Conservation (phyloP, 2,888 invertebrate species). For the Drosophila neutralis region DNA sequence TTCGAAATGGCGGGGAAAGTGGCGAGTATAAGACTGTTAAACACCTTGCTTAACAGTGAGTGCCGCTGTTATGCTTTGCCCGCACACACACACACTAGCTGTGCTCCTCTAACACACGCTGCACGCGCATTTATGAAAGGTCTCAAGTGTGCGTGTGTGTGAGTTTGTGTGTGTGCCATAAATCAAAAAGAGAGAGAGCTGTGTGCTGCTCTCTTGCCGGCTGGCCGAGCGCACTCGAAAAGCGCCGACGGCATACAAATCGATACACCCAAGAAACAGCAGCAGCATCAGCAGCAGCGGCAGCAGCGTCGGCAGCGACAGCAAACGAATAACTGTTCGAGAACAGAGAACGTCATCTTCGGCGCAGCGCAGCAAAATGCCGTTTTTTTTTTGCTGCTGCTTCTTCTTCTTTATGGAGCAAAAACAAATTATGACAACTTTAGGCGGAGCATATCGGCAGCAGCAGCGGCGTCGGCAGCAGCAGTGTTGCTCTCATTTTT, state of each 20-base stretch:
- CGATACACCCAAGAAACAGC: slow-evolving; percentile 39
- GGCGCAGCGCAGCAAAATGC: slow-evolving; percentile 34
- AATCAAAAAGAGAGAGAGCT: slow-evolving; percentile 53
- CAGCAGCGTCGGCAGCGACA: slow-evolving; percentile 12
- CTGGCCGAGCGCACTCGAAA: slow-evolving; percentile 25
- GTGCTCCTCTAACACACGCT: slow-evolving; percentile 59
- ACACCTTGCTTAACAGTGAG: slow-evolving; percentile 25
- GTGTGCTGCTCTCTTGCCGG: slow-evolving; percentile 33
- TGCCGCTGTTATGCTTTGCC: slow-evolving; percentile 29
- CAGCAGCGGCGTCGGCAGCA: slow-evolving; percentile 22
- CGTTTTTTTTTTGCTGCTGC: slow-evolving; percentile 32
- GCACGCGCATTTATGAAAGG: slow-evolving; percentile 41
- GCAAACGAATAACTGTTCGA: slow-evolving; percentile 38
- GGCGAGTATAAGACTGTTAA: slow-evolving; percentile 67
- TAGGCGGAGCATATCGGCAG: slow-evolving; percentile 84
- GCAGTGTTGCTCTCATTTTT: slow-evolving; percentile 47
- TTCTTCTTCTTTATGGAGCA: slow-evolving; percentile 45
- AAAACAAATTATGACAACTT: slow-evolving; percentile 85
- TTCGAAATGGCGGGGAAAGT: slow-evolving; percentile 64
- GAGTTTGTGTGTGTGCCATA: slow-evolving; percentile 43
- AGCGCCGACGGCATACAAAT: slow-evolving; percentile 56
- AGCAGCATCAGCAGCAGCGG: slow-evolving; percentile 9
- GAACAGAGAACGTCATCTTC: slow-evolving; percentile 52
- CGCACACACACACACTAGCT: slow-evolving; percentile 42
- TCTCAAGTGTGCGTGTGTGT: slow-evolving; percentile 11